Base-by-base conservation (phyloP, 2,113 vertebrate genomes). In the Helogale parvula region DNA sequence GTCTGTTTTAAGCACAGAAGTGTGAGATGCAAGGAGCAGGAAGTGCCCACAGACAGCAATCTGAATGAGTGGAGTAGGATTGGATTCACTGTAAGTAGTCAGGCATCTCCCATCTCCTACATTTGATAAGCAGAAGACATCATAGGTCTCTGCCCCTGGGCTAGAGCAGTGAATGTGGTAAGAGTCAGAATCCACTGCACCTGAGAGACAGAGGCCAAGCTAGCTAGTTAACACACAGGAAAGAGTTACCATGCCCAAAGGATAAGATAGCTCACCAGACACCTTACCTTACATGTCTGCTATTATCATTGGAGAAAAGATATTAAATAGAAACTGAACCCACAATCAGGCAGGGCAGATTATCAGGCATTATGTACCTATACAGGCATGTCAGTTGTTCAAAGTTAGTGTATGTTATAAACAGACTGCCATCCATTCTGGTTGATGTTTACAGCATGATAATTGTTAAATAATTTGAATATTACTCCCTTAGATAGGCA, bases 401-500 rank as follows among this genome's bases (percentile, higher is more conserved):
- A 80, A 12, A 92, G 72, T 80, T 35, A 71, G 29, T n/a, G 14
- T 92, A 81, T 88, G 25, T 82, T 90, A 52, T 52, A 35, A 94
- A 90, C 10, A 90, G 35, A 90, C 38, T 76, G 27, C 29, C 16
- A 54, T 74, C 14, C 95, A 72, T 85, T 89, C 81, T 71, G 16
- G 21, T 47, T 90, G 68, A 79, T 79, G 71, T 71, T 81, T 81
- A 21, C 21, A 27, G 31, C 31, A 74, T 65, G 80, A 27, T 54
- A 74, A 84, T 71, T 69, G 79, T 45, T 90, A 38, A 80, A 23
- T 81, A 92, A 81, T 88, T 83, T 93, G 14, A 93, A 68, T 93
- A 72, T 52, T 45, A 80, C 9, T 6, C 15, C 60, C 77, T 31
- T 47, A 82, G 35, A 92, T 6, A 92, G 50, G n/a, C 25, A 90